These are phyloP conservation scores for Itoplectis maculator DNA, from an alignment of 2,888 invertebrate genomes.

Conservation along the genomic window DNA sequence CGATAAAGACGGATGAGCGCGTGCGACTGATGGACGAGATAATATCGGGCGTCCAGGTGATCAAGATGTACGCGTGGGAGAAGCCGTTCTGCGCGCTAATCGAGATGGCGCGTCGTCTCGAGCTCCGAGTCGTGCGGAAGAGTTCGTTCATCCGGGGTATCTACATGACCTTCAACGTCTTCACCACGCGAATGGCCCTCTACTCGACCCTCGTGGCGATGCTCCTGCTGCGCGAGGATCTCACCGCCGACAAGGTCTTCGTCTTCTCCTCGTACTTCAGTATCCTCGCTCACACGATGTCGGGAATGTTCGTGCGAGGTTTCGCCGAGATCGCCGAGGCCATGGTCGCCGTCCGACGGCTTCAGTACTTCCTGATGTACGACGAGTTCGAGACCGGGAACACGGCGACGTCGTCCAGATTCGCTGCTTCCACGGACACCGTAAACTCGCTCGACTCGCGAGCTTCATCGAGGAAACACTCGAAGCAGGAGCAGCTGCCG, in stretches of 20 bases:
- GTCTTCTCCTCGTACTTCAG: conserved; percentile 87
- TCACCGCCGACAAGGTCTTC: conserved; percentile 90
- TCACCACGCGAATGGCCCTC: conserved; percentile 92
- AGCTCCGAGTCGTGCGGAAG: conserved; percentile 86
- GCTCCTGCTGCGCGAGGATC: conserved; percentile 87
- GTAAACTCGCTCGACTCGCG: conserved; percentile 71
- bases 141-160: conserved; percentile 88
- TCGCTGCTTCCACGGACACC: conserved; percentile 70
- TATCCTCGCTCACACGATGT: conserved; percentile 86
- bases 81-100: conserved; percentile 89
- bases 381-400: conserved; percentile 79
- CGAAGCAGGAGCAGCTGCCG: conserved; percentile 77
- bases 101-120: conserved; percentile 86
- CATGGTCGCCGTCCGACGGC: conserved; percentile 85
- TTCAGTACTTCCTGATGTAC: conserved; percentile 83
- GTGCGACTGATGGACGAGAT: conserved; percentile 93
- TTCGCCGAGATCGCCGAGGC: conserved; percentile 87
- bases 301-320: conserved; percentile 86
- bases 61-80: conserved; percentile 93
- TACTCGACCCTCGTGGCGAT: conserved; percentile 91
- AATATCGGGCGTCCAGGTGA: conserved; percentile 90
- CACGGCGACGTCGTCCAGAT: conserved; percentile 54
- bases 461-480: conserved; percentile 67
- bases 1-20: conserved; percentile 89
- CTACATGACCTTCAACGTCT: conserved; percentile 91